phyloP scores from a whole-genome alignment of 2,113 vertebrate species.

The Ellobius talpinus region DNA sequence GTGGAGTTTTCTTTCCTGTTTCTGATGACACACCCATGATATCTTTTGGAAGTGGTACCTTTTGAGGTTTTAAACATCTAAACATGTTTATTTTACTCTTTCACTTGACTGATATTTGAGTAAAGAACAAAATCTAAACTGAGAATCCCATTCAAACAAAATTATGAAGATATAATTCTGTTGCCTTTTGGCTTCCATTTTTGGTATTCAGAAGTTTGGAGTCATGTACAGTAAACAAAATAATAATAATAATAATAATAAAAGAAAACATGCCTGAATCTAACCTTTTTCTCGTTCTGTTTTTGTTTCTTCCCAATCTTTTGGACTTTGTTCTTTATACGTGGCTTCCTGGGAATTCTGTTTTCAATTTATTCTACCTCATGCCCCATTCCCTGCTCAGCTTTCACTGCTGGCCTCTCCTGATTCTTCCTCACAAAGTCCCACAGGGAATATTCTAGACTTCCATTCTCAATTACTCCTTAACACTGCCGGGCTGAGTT shows the following conservation, averaged over 20 bases:
- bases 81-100: background rate
- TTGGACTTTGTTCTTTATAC: background rate
- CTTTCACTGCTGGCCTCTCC: background rate
- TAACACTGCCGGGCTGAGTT: no score
- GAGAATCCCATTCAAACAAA: background rate
- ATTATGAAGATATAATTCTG: background rate
- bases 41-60: background rate
- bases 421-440: background rate
- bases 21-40: background rate
- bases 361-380: background rate
- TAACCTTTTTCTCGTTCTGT: background rate
- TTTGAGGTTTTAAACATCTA: constrained; percentile 4
- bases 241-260: no score
- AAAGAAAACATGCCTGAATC: background rate
- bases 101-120: background rate
- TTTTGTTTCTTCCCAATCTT: background rate
- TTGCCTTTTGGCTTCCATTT: background rate
- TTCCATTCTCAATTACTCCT: background rate
- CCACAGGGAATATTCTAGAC: background rate
- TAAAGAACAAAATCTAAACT: background rate
- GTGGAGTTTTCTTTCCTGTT: background rate
- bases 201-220: background rate
- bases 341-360: background rate
- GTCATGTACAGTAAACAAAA: background rate
- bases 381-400: background rate